Conservation (phyloP, 1,140 invertebrate species). For the Melitaea cinxia region DNA sequence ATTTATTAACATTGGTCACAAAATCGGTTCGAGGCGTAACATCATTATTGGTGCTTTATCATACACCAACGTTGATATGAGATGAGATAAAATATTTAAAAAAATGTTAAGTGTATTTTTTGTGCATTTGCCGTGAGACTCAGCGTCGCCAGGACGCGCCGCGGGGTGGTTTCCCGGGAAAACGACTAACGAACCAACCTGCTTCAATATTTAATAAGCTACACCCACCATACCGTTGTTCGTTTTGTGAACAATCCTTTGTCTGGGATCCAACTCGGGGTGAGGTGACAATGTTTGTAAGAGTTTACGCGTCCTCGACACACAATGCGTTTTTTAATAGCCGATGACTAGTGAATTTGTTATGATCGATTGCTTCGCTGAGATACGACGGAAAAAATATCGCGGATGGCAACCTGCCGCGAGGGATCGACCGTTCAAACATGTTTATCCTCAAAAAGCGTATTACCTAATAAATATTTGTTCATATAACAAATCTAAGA, state of each 20-base stretch:
- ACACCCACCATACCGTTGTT: conserved; percentile 70
- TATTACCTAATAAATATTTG: conserved; percentile 23
- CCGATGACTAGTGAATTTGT: conserved; percentile 81
- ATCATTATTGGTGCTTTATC: conserved; percentile 80
- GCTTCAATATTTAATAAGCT: conserved; percentile 72
- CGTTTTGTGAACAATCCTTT: conserved; percentile 67
- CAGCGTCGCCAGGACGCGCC: conserved; percentile 69
- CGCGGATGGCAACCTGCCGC: conserved; percentile 51
- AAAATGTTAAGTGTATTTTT: conserved; percentile 64
- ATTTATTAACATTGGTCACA: conserved; percentile 53
- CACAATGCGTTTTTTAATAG: conserved; percentile 77
- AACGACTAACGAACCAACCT: conserved; percentile 57
- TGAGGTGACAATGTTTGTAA: conserved; percentile 78
- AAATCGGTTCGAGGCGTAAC: conserved; percentile 73
- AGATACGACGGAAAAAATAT: conserved; percentile 50
- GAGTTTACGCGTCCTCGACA: conserved; percentile 67
- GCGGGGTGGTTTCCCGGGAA: conserved; percentile 75
- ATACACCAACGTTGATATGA: conserved; percentile 69
- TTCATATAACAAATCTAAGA: conserved; percentile 15
- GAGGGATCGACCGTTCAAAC: conserved; percentile 38
- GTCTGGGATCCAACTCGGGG: conserved; percentile 61
- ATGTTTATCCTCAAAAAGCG: conserved; percentile 34
- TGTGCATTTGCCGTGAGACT: conserved; percentile 71
- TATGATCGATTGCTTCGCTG: conserved; percentile 70
- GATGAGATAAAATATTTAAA: conserved; percentile 61